phyloP scores from a whole-genome alignment of 92 coral and sea anemone genomes.

The Phymanthus crucifer region DNA sequence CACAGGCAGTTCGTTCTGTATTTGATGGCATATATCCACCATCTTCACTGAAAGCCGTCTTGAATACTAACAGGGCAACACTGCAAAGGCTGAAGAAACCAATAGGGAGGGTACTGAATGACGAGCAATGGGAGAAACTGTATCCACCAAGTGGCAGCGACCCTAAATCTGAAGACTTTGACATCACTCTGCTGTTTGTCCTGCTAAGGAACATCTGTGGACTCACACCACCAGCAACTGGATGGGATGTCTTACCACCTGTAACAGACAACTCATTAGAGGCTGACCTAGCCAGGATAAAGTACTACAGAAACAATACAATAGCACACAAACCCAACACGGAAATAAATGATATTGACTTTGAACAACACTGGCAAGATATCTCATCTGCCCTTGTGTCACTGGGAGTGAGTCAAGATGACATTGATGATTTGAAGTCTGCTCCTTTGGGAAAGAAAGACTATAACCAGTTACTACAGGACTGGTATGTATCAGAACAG shows the following conservation, averaged over 20 bases:
- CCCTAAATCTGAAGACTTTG: slow-evolving; percentile 60
- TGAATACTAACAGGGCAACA: background rate
- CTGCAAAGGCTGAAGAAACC: slow-evolving; percentile 20
- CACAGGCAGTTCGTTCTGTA: slow-evolving; percentile 20
- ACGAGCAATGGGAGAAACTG: slow-evolving; percentile 57
- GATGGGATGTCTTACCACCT: slow-evolving; percentile 48
- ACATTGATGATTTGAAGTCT: slow-evolving; percentile 37
- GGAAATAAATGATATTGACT: slow-evolving; percentile 23
- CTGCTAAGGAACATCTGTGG: slow-evolving; percentile 72
- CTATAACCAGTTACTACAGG: background rate
- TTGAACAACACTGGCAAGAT: slow-evolving; percentile 50
- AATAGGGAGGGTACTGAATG: slow-evolving; percentile 29
- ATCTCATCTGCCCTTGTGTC: slow-evolving; percentile 39
- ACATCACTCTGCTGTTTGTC: slow-evolving; percentile 57
- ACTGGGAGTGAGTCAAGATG: slow-evolving; percentile 50
- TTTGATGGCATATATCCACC: slow-evolving; percentile 21
- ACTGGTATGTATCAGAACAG: slow-evolving; percentile 2
- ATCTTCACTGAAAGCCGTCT: slow-evolving; percentile 4
- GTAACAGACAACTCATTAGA: slow-evolving; percentile 49
- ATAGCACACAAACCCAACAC: slow-evolving; percentile 53
- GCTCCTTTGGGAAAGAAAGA: slow-evolving; percentile 16
- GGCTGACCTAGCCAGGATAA: slow-evolving; percentile 63
- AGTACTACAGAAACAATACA: slow-evolving; percentile 48
- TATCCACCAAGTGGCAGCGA: slow-evolving; percentile 58
- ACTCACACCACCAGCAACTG: slow-evolving; percentile 32